Evolutionary conservation across 2,888 invertebrate genomes (phyloP).

Genomic region (Polylopha cassiicola): DNA sequence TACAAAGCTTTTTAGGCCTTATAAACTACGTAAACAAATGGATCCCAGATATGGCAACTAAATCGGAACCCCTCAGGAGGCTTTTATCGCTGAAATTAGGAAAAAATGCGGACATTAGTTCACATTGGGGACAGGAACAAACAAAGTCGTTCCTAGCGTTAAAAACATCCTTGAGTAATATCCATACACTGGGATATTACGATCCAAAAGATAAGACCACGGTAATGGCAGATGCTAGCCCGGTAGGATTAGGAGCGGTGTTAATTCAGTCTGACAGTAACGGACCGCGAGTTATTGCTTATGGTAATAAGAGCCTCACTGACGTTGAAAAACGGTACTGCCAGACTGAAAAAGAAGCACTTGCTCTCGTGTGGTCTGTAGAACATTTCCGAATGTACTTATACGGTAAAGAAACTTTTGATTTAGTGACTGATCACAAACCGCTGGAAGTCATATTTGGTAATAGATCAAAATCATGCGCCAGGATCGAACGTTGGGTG

Average conservation of each 20-base stretch:
- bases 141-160: background rate
- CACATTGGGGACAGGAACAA: background rate
- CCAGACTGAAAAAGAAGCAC: constrained; percentile 12
- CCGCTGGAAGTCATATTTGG: constrained; percentile 5
- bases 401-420: constrained; percentile 5
- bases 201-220: constrained; percentile 11
- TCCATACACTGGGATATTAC: constrained; percentile 2
- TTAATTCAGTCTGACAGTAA: constrained; percentile 13
- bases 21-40: background rate
- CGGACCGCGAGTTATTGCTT: constrained; percentile 11
- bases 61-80: background rate
- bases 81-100: background rate
- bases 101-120: background rate
- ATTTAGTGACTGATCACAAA: constrained; percentile 4
- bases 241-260: constrained; percentile 16
- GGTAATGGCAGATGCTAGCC: constrained; percentile 19
- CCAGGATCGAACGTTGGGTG: constrained; percentile 18
- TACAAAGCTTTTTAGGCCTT: background rate
- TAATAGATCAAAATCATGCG: constrained; percentile 15
- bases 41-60: background rate
- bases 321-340: constrained; percentile 5
- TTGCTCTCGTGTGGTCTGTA: constrained; percentile 9
- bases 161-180: background rate
- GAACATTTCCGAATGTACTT: constrained; percentile 13
- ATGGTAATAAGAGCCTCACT: constrained; percentile 7